Evolutionary conservation across 2,113 vertebrate genomes (phyloP).

Genomic region (Microcebus tavaratra): DNA sequence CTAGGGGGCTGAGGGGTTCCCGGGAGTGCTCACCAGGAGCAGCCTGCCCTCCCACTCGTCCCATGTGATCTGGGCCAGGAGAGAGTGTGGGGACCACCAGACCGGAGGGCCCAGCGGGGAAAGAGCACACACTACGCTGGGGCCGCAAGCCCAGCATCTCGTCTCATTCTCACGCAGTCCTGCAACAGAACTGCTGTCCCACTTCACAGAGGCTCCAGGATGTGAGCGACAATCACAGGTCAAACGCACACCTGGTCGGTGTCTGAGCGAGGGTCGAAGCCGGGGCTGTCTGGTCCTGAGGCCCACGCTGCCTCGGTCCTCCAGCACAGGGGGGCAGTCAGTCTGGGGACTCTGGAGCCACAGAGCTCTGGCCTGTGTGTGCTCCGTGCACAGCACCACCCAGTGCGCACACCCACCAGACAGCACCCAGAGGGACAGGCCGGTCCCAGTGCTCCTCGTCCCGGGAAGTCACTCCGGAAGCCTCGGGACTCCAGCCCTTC

Average conservation of each 20-base stretch:
- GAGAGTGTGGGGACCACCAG: not conserved
- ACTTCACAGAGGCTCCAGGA: not conserved
- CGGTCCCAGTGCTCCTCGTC: not conserved
- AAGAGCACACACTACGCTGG: not conserved
- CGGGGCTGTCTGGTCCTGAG: not conserved
- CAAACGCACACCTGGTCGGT: not conserved
- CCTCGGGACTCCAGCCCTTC: not conserved
- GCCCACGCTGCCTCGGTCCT: not conserved
- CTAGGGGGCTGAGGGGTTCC: no score
- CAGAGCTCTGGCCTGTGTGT: not conserved
- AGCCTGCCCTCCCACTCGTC: constrained; percentile 32
- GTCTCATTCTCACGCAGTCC: not conserved
- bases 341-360: not conserved
- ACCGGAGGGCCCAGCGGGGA: no score
- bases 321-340: not conserved
- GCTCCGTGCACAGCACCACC: no score
- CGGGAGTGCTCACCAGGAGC: not conserved
- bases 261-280: not conserved
- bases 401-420: not conserved
- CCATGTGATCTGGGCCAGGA: not conserved
- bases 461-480: not conserved
- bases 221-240: not conserved
- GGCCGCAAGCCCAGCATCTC: no score
- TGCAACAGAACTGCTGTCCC: not conserved
- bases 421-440: not conserved